These are phyloP conservation scores for Drosophila takahashii DNA, from an alignment of 1,140 invertebrate species.

Conservation along the genomic window DNA sequence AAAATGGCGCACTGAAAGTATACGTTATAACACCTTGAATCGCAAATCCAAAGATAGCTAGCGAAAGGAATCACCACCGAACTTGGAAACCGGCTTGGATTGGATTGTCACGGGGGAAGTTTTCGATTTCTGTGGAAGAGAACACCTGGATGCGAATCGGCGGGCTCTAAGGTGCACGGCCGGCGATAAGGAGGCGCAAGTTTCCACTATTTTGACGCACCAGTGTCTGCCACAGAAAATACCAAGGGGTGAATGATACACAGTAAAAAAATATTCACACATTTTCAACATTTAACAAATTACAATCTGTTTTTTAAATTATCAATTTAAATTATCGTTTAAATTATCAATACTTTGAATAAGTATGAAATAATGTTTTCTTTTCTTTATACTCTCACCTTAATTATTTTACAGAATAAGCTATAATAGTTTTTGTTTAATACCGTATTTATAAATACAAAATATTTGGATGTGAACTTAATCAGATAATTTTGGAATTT, in stretches of 20 bases:
- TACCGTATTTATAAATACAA: too few species aligned
- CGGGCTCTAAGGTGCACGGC: conserved; percentile 63
- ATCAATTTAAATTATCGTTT: too few species aligned
- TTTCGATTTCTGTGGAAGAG: conserved; percentile 63
- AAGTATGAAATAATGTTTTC: too few species aligned
- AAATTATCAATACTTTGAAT: too few species aligned
- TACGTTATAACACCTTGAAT: conserved; percentile 61
- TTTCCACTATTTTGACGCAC: conserved; percentile 74
- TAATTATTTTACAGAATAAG: too few species aligned
- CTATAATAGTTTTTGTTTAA: too few species aligned
- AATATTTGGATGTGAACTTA: too few species aligned
- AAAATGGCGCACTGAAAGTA: conserved; percentile 45
- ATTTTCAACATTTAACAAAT: not conserved
- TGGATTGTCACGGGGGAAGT: conserved; percentile 66
- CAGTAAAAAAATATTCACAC: not conserved
- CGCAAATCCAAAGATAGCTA: conserved; percentile 7
- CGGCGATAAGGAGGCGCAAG: conserved; percentile 50
- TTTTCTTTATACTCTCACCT: too few species aligned
- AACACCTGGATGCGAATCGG: conserved; percentile 65
- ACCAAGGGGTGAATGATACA: conserved; percentile 12
- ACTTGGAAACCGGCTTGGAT: conserved; percentile 9
- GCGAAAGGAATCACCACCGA: conserved; percentile 24
- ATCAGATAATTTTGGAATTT: too few species aligned
- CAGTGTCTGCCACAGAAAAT: conserved; percentile 60
- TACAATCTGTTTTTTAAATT: too few species aligned